Conservation (phyloP, 2,888 invertebrate species). For the Dasypolia templi region DNA sequence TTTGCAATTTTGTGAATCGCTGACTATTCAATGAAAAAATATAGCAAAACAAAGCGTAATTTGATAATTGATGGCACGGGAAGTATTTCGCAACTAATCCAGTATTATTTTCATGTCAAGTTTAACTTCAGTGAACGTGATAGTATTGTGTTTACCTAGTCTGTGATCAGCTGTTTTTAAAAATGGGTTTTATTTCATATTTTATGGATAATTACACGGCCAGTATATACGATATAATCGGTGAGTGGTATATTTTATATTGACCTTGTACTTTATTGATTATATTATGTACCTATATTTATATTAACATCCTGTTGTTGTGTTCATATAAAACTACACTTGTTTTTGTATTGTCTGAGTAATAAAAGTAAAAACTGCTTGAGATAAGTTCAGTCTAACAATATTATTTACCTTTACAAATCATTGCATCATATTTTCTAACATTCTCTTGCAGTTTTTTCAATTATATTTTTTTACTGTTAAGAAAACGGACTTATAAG, state of each 20-base stretch:
- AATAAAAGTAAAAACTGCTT: background rate
- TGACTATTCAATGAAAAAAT: slow-evolving; percentile 68
- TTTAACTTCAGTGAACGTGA: slow-evolving; percentile 50
- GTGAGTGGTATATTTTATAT: slow-evolving; percentile 76
- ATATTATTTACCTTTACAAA: background rate
- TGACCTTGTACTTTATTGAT: slow-evolving; percentile 55
- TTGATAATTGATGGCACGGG: slow-evolving; percentile 63
- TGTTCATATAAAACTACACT: background rate
- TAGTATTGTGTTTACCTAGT: slow-evolving; percentile 56
- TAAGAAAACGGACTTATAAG: background rate
- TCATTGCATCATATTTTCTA: background rate
- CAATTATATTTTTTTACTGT: background rate
- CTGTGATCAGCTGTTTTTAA: slow-evolving; percentile 66
- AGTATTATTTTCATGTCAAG: slow-evolving; percentile 65
- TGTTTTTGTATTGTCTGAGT: background rate
- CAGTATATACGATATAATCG: slow-evolving; percentile 84
- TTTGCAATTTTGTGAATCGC: slow-evolving; percentile 59
- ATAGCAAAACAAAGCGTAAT: slow-evolving; percentile 71
- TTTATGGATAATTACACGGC: slow-evolving; percentile 84
- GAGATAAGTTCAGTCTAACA: background rate
- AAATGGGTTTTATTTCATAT: slow-evolving; percentile 83
- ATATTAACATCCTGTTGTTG: slow-evolving; percentile 24
- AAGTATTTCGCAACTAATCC: slow-evolving; percentile 61
- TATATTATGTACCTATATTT: slow-evolving; percentile 4
- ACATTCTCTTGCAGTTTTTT: background rate